These are phyloP conservation scores for Thalpophila matura DNA, from an alignment of 2,888 invertebrate genomes.

Conservation along the genomic window DNA sequence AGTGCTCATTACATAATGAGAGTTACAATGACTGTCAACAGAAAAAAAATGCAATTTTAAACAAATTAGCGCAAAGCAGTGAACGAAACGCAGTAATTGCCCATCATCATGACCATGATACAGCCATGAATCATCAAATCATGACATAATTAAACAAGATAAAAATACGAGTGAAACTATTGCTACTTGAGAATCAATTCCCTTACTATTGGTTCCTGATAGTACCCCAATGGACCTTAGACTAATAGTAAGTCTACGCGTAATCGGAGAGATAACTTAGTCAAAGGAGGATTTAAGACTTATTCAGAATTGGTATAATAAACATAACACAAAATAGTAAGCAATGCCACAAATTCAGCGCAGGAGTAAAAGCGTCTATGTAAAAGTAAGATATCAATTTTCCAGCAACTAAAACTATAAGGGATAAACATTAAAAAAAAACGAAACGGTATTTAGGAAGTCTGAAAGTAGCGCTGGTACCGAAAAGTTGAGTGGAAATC, in stretches of 20 bases:
- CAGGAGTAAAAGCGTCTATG: too few species aligned
- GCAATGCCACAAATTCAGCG: too few species aligned
- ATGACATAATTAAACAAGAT: constrained; percentile 1
- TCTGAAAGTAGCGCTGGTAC: too few species aligned
- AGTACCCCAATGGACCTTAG: not conserved
- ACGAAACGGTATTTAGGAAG: too few species aligned
- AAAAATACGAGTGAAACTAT: constrained; percentile 2
- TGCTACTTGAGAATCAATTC: not conserved
- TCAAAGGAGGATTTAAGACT: too few species aligned
- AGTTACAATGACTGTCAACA: not conserved
- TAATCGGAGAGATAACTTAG: too few species aligned
- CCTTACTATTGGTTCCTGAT: not conserved
- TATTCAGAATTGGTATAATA: too few species aligned
- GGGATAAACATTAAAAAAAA: too few species aligned
- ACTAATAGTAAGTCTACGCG: not conserved
- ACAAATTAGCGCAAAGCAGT: constrained; percentile 9
- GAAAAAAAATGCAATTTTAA: constrained; percentile 36
- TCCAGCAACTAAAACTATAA: too few species aligned
- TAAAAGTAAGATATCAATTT: too few species aligned
- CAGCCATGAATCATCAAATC: not conserved
- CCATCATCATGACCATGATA: constrained; percentile 8
- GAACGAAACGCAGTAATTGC: constrained; percentile 19
- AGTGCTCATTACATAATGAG: not conserved
- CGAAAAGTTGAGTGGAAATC: too few species aligned
- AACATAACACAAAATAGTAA: too few species aligned